Evolutionary conservation across 1,140 invertebrate genomes (phyloP).

Genomic region (Vollenhovia emeryi): DNA sequence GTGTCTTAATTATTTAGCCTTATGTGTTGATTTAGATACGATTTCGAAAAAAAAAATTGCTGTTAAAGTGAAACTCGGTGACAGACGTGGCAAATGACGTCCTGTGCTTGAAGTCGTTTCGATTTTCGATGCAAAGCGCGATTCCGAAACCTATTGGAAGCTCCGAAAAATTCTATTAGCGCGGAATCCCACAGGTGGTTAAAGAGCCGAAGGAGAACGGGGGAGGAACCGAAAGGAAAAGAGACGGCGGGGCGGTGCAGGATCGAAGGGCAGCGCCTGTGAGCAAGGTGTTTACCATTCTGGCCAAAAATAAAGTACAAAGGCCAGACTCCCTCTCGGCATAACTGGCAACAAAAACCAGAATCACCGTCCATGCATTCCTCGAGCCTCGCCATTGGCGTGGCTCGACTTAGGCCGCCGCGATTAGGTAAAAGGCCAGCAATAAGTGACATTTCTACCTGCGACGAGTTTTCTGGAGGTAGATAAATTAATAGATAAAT

Average conservation of each 20-base stretch:
- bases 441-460: slow-evolving; percentile 30
- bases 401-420: slow-evolving; percentile 26
- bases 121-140: neutral
- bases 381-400: slow-evolving; percentile 68
- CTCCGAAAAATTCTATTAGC: slow-evolving; percentile 34
- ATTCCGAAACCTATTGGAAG: neutral
- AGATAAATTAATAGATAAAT: slow-evolving; percentile 13
- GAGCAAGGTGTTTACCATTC: slow-evolving; percentile 84
- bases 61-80: neutral
- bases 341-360: slow-evolving; percentile 80
- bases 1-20: neutral
- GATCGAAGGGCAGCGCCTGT: slow-evolving; percentile 80
- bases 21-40: neutral
- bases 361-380: slow-evolving; percentile 74
- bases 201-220: slow-evolving; percentile 50
- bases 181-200: slow-evolving; percentile 32
- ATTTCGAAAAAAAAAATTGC: neutral
- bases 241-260: slow-evolving; percentile 64
- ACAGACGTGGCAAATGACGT: neutral
- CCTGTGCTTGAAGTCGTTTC: neutral
- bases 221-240: slow-evolving; percentile 47
- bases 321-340: slow-evolving; percentile 63
- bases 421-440: slow-evolving; percentile 16
- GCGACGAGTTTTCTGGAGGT: neutral
- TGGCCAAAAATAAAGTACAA: slow-evolving; percentile 82